Evolutionary conservation across 2,113 vertebrate species (phyloP), one percentile per base, ranked within the genome.

Genomic region (Calyptomena viridis): DNA sequence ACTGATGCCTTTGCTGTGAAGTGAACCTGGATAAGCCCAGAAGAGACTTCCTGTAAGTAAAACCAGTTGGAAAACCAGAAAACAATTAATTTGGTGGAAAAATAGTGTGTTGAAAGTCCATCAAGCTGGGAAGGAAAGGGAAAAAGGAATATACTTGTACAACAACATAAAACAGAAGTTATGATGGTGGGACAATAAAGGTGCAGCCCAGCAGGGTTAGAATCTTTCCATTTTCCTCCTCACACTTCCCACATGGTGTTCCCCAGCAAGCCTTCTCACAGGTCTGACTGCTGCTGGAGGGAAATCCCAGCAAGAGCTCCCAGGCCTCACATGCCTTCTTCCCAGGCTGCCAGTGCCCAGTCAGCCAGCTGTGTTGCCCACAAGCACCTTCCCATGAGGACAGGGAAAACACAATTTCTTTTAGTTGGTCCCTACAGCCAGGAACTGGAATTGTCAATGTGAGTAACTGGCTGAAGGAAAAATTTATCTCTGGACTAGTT

Each of bases 291-390:
- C 73, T 84, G 49, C 49, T 49, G 2, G 7, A 49, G 12, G 23
- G 5, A 16, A 71, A 84, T 44, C 20, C 25, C 63, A 66, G 50
- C 27, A 55, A 77, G 53, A 30, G 22, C 33, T 79, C 53, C 9
- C 53, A 40, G 47, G 12, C 28, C 31, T 40, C 69, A 55, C 1
- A 2, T 28, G 27, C 44, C 37, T 53, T 78, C 31, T 11, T 66
- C 52, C n/a, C 66, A 42, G 52, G 56, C n/a, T 75, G 24, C 24
- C 18, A 23, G 13, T 8, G 71, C 15, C 73, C 6, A 4, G 21
- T 8, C 9, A 1, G 40, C n/a, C 16, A 17, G 31, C 10, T 3
- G 0, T 16, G 44, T 35, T 6, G 3, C 39, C 53, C 68, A 52
- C 28, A 60, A 59, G 35, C 16, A 60, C 14, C 19, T 91, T 73